Percentiles rank a stretch among this genome's conserved stretches.
Evolutionary conservation across 2,888 invertebrate species (phyloP).

Genomic region (Apoda limacodes): DNA sequence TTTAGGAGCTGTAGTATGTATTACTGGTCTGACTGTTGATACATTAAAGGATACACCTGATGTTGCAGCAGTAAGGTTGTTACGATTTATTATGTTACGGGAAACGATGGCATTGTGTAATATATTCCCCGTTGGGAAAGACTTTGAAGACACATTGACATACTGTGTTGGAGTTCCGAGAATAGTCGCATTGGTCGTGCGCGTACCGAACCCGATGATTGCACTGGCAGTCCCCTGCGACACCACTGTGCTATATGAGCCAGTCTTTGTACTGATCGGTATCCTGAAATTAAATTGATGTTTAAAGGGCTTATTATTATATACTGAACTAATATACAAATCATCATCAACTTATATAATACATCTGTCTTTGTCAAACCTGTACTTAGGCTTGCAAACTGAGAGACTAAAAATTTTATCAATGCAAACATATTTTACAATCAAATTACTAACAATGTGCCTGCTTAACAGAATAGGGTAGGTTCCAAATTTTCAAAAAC

Average conservation of each 20-base stretch:
- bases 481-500: too few species aligned
- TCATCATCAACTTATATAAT: too few species aligned
- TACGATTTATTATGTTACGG: conserved; percentile 53
- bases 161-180: conserved; percentile 53
- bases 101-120: conserved; percentile 64
- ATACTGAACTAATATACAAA: too few species aligned
- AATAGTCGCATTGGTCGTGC: conserved; percentile 48
- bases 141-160: conserved; percentile 58
- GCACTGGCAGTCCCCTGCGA: conserved; percentile 60
- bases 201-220: conserved; percentile 57
- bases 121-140: conserved; percentile 62
- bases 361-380: too few species aligned
- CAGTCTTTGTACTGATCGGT: conserved; percentile 54
- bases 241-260: conserved; percentile 59
- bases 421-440: too few species aligned
- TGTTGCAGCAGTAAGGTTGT: conserved; percentile 31
- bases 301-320: too few species aligned
- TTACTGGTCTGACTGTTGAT: conserved; percentile 40
- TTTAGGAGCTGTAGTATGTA: conserved; percentile 47
- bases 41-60: conserved; percentile 52
- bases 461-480: too few species aligned
- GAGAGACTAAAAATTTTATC: too few species aligned
- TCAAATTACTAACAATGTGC: too few species aligned
- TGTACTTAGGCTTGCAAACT: too few species aligned
- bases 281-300: too few species aligned